Evolutionary conservation across 2,888 invertebrate species (phyloP).

Genomic region (Hermodice carunculata): DNA sequence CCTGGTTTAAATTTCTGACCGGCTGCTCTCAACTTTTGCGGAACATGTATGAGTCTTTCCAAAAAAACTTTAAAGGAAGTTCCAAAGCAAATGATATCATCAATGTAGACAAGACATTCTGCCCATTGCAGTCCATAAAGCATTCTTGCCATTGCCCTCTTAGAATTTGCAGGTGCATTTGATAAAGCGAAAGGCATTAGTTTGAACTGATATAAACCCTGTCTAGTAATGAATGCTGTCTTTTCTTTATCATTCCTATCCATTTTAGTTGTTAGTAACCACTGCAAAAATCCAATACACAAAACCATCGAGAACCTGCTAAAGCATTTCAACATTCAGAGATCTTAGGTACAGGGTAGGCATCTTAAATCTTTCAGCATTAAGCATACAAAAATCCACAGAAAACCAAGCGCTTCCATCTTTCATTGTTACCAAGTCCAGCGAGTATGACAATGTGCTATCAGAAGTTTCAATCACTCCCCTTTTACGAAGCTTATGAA

Average conservation of each 20-base stretch:
- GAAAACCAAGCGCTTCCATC: neutral
- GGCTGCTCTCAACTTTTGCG: neutral
- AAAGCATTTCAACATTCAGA: neutral
- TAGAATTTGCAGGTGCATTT: slow-evolving; percentile 8
- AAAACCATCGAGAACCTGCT: neutral
- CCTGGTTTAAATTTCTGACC: slow-evolving; percentile 3
- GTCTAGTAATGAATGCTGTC: neutral
- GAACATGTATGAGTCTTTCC: no score
- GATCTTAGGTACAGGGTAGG: neutral
- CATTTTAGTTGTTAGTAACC: neutral
- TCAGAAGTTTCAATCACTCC: no score
- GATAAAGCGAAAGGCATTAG: slow-evolving; percentile 8
- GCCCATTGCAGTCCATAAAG: neutral
- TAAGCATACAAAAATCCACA: neutral
- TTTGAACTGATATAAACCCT: neutral
- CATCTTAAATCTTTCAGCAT: neutral
- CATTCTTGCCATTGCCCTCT: neutral
- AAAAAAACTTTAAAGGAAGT: no score
- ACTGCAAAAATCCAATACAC: neutral
- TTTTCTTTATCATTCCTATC: neutral
- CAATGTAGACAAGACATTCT: neutral
- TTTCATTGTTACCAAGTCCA: no score
- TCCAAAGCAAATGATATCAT: neutral
- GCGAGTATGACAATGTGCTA: no score
- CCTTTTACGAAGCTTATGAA: no score